A percentile compares a stretch with the other conserved stretches of the same genome.
phyloP scores from a whole-genome alignment of 2,888 invertebrate species.

The Ganaspis brasiliensis region DNA sequence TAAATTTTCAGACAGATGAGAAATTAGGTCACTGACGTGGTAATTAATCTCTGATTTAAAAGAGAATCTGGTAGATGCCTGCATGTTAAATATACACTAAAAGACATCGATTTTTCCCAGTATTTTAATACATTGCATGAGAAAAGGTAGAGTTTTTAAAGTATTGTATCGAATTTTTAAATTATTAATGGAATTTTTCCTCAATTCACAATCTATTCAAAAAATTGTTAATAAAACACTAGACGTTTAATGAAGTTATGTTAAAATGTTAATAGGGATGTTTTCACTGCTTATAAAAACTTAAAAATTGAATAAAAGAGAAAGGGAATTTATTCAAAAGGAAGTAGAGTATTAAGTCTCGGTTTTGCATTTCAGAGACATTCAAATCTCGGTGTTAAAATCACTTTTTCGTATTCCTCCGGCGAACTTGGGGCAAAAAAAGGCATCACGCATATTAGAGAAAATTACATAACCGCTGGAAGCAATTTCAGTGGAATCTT shows the following conservation, averaged over 20 bases:
- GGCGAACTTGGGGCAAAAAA: background rate
- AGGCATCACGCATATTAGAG: background rate
- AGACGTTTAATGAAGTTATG: too few species aligned
- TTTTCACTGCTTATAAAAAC: slow-evolving; percentile 5
- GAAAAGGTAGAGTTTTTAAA: too few species aligned
- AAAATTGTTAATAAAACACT: too few species aligned
- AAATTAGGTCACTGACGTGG: background rate
- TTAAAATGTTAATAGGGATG: background rate
- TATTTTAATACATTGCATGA: too few species aligned
- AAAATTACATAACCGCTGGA: slow-evolving; percentile 23
- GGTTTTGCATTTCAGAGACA: slow-evolving; percentile 14
- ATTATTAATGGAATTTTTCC: too few species aligned
- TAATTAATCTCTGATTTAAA: slow-evolving; percentile 8
- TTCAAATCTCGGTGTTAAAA: slow-evolving; percentile 11
- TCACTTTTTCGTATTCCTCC: background rate
- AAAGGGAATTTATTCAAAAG: slow-evolving; percentile 5
- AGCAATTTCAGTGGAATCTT: slow-evolving; percentile 13
- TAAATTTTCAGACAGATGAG: background rate
- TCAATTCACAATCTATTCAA: too few species aligned
- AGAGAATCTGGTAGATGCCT: background rate
- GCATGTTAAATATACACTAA: background rate
- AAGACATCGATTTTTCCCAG: background rate
- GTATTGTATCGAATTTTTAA: too few species aligned
- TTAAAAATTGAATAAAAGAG: background rate
- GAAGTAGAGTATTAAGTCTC: slow-evolving; percentile 17